Evolutionary conservation across 1,140 invertebrate species (phyloP), one percentile per base, ranked within the genome.

Genomic region (Drosophila sechellia): DNA sequence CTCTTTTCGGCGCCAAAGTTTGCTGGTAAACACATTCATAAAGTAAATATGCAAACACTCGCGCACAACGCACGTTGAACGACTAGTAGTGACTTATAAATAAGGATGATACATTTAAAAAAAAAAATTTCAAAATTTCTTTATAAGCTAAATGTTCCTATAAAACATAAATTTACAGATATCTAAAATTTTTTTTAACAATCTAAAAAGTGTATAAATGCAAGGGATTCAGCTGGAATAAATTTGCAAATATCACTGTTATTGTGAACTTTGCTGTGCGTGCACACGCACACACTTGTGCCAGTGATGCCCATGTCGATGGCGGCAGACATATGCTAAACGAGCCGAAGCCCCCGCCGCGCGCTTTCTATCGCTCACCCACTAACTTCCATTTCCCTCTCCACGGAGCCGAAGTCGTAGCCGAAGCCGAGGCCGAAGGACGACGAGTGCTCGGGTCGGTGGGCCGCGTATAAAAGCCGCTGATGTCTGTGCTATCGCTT

Each of bases 1-100:
- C 39, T 49, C 48, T 22, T 35, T 52, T 65, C 58, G 69, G 65
- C 77, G 70, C 46, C 56, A 86, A 86, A 87, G 79, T 86, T 86
- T 87, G 66, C 83, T 87, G 83, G 83, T 87, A 87, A 87, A 87
- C 83, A 87, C 83, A 87, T 87, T 87, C 83, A 87, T 87, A 87
- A 87, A 87, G 83, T 76, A 87, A 87, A 87, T 87, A 87, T 87
- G 81, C 69, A 81, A 73, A 74, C 83, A 75, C 55, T 15, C 52
- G 45, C 57, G 17, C 48, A 37, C 31, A 53, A 35, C 43, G 13
- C 17, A 52, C 6, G 43, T 10, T 10, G 22, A 0, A 0, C 5
- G 31, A 39, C 35, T 48, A 39, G 17, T 5, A 50, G 4, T 5
- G 10, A 10, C 4, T 10, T 17, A 3, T n/a, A 6, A 42, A 2